Conservation (phyloP, 2,113 vertebrate species). For the Todiramphus chloris region DNA sequence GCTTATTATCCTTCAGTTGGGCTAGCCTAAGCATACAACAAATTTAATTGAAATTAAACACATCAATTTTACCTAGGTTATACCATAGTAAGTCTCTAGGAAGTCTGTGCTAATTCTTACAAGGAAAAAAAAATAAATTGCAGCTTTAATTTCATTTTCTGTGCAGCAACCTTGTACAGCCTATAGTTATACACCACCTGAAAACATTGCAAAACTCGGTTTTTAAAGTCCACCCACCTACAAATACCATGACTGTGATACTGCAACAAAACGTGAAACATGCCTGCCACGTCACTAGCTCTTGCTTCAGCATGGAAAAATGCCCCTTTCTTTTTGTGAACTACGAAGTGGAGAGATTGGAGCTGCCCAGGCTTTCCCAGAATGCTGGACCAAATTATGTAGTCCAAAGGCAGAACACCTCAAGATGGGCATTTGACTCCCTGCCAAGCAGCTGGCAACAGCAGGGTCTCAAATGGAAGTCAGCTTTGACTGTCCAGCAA, state of each 20-base stretch:
- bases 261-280: background rate
- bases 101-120: background rate
- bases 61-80: background rate
- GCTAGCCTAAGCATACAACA: background rate
- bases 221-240: background rate
- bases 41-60: slow-evolving; percentile 15
- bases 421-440: background rate
- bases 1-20: background rate
- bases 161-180: background rate
- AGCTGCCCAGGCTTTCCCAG: background rate
- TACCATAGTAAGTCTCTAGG: background rate
- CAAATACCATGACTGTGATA: background rate
- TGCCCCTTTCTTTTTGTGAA: background rate
- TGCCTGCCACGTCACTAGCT: background rate
- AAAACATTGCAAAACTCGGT: accelerated
- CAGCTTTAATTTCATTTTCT: background rate
- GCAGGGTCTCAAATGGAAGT: background rate
- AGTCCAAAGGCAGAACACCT: background rate
- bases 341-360: background rate
- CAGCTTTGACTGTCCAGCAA: background rate
- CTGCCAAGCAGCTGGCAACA: background rate
- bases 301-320: background rate
- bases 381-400: background rate
- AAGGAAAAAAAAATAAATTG: background rate
- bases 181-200: background rate